Evolutionary conservation across 2,888 invertebrate genomes (phyloP).

Genomic region (Sialis lutaria): DNA sequence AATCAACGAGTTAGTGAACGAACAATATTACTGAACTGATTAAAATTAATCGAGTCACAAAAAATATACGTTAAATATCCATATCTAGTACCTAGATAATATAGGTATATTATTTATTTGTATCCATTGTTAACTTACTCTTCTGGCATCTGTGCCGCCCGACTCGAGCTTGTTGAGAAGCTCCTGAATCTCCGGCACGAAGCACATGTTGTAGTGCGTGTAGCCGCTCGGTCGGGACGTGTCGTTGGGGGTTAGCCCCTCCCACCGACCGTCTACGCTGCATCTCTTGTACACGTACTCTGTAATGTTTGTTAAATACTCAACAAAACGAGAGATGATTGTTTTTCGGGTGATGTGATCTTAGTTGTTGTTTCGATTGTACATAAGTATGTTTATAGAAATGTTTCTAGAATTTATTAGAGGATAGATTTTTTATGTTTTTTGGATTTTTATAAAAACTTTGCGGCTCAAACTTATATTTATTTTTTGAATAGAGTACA

Average conservation of each 20-base stretch:
- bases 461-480: no score
- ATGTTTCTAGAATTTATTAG: background rate
- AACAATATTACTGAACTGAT: no score
- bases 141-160: slow-evolving; percentile 29
- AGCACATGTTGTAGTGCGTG: slow-evolving; percentile 73
- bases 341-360: background rate
- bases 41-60: background rate
- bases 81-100: no score
- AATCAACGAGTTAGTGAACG: no score
- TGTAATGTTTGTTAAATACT: slow-evolving; percentile 19
- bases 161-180: slow-evolving; percentile 44
- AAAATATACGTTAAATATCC: background rate
- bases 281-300: slow-evolving; percentile 56
- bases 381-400: background rate
- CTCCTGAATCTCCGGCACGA: slow-evolving; percentile 46
- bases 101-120: background rate
- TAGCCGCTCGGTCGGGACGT: slow-evolving; percentile 37
- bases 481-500: no score
- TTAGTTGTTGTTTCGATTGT: background rate
- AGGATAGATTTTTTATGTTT: no score
- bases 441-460: no score
- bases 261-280: slow-evolving; percentile 51
- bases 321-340: no score
- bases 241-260: slow-evolving; percentile 27
- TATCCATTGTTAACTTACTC: slow-evolving; percentile 20